phyloP scores from a whole-genome alignment of 2,888 invertebrate species.

The Kuschelorhynchus macadamiae region DNA sequence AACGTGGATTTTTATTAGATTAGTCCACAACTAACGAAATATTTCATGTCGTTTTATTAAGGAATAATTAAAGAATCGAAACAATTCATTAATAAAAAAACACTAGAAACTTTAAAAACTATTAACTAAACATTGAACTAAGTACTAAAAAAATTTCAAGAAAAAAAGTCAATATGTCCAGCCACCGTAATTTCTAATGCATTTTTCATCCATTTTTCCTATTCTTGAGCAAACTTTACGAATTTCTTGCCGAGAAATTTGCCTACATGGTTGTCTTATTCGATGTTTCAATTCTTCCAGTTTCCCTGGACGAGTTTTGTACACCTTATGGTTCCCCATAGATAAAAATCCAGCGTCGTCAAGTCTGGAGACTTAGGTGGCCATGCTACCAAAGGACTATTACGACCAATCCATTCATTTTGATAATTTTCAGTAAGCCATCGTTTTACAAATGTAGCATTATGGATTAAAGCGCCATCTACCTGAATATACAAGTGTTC shows the following conservation, averaged over 20 bases:
- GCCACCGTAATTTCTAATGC: constrained; percentile 1
- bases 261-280: constrained; percentile 3
- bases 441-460: constrained; percentile 3
- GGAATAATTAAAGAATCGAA: not conserved
- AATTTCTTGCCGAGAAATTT: constrained; percentile 1
- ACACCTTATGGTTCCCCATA: not conserved
- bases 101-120: not conserved
- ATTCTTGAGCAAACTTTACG: not conserved
- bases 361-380: constrained; percentile 4
- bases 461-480: constrained; percentile 28
- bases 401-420: constrained; percentile 26
- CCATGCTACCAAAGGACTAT: constrained; percentile 26
- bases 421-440: constrained; percentile 27
- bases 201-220: constrained; percentile 1
- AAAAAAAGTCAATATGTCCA: not conserved
- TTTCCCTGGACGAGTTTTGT: too few relatives aligned
- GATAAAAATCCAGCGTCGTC: constrained; percentile 29
- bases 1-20: not conserved
- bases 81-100: not conserved
- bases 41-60: too few relatives aligned
- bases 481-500: constrained; percentile 24
- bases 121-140: not conserved
- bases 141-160: not conserved
- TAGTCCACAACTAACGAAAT: too few relatives aligned
- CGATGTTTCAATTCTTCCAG: too few relatives aligned